A percentile compares a stretch with the other conserved stretches of the same genome.
Conservation (phyloP, 2,888 invertebrate genomes). For the Zaprionus bogoriensis region DNA sequence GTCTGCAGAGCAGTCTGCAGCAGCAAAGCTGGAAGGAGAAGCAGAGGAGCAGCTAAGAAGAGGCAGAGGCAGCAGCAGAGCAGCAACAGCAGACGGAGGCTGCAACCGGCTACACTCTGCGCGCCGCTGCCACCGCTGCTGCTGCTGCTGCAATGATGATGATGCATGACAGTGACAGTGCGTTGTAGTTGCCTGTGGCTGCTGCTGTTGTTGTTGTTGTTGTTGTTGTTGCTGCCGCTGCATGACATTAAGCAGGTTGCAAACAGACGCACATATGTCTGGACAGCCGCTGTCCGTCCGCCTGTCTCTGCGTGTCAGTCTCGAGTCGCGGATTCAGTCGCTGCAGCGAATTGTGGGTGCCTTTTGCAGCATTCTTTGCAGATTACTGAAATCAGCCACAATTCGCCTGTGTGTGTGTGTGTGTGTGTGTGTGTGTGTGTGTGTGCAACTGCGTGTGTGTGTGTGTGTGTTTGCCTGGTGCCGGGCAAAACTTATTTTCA, state of each 20-base stretch:
- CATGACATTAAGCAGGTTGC: conserved; percentile 80
- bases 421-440: conserved; percentile 3
- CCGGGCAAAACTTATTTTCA: conserved; percentile 73
- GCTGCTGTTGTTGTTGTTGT: conserved; percentile 38
- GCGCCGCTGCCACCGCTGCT: conserved; percentile 39
- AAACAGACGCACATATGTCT: conserved; percentile 70
- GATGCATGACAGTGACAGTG: conserved; percentile 79
- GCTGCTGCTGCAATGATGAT: conserved; percentile 64
- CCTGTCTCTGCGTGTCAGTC: conserved; percentile 11
- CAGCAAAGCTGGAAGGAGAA: too few relatives aligned
- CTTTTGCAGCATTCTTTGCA: conserved; percentile 68
- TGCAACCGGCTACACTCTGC: conserved; percentile 1
- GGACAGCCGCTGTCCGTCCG: conserved; percentile 44
- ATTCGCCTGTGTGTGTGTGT: conserved; percentile 33
- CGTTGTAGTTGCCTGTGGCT: conserved; percentile 59
- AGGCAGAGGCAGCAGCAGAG: too few relatives aligned
- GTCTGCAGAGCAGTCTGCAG: background rate
- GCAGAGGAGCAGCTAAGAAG: too few relatives aligned
- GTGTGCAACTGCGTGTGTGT: conserved; percentile 17
- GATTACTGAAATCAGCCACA: conserved; percentile 76
- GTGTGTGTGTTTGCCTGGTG: too few relatives aligned
- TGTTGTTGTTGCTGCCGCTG: conserved; percentile 64
- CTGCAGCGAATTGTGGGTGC: conserved; percentile 80
- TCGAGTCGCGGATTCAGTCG: conserved; percentile 14
- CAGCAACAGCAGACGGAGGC: conserved; percentile 23